phyloP scores from a whole-genome alignment of 2,113 vertebrate genomes.

The Callopanchax toddi region DNA sequence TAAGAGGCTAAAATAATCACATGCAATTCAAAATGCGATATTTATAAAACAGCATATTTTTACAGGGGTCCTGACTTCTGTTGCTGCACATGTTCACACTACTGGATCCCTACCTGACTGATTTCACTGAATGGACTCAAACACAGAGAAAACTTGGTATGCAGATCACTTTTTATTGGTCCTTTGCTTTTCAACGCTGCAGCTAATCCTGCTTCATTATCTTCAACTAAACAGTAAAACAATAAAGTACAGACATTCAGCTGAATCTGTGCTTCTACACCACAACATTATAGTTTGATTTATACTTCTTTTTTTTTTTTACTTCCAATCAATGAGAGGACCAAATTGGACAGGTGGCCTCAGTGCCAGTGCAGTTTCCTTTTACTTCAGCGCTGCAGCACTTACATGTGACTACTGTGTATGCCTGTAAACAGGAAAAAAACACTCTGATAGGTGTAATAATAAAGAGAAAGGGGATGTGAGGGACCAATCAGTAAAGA shows the following conservation, averaged over 20 bases:
- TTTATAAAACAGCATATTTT: too few relatives aligned
- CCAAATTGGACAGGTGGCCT: conserved; percentile 32
- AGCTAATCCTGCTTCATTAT: conserved; percentile 16
- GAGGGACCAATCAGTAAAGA: conserved; percentile 56
- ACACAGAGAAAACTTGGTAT: background rate
- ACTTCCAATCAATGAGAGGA: conserved; percentile 13
- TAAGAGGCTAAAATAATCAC: too few relatives aligned
- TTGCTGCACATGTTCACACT: too few relatives aligned
- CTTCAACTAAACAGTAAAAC: conserved; percentile 30
- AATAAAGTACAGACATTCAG: conserved; percentile 30
- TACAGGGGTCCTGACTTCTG: too few relatives aligned
- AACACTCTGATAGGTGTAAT: conserved; percentile 48
- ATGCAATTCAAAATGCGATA: too few relatives aligned
- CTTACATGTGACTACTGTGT: conserved; percentile 18
- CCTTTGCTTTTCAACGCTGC: conserved; percentile 19
- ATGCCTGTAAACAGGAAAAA: conserved; percentile 38
- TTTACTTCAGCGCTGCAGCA: conserved; percentile 22
- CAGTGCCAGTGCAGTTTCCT: conserved; percentile 37
- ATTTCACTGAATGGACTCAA: too few relatives aligned
- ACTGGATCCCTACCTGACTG: too few relatives aligned
- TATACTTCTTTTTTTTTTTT: background rate
- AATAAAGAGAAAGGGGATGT: conserved; percentile 21
- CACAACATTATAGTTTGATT: conserved; percentile 1
- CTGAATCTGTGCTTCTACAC: conserved; percentile 7
- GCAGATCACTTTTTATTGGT: conserved; percentile 61